Base-by-base conservation (phyloP, 2,888 invertebrate species). In the Pristionchus mayeri region DNA sequence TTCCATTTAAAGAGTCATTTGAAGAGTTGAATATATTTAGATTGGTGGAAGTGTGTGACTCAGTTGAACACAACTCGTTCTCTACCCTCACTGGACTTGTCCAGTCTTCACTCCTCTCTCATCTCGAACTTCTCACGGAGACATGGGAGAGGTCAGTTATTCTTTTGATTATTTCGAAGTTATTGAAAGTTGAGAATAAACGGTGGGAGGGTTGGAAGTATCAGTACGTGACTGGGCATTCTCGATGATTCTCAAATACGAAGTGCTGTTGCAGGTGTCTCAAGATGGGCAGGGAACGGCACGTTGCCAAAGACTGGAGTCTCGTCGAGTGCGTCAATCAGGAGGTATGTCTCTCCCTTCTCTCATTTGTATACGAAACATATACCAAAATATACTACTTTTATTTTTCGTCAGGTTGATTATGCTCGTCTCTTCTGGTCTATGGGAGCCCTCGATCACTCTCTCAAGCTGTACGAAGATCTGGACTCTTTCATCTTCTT, bases 371-470 rank as follows among this genome's bases (percentile, higher is more conserved):
- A 44, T 44, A 44, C 6, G 44, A 44, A 44, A 44, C 44, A 44
- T 44, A 13, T 13, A 9, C 44, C 13, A 44, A 44, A 44, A 13
- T 44, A 44, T 6, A 44, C 13, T 44, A 9, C 7, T 13, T 44
- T 6, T 44, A 13, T 44, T 44, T 9, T 44, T 44, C 44, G 7
- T 60, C 82, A 89, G 89, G 85, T 86, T 37, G 88, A 90, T 40
- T 88, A 88, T 60, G 90, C 86, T 13, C 85, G 87, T 6, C 50
- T 88, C 24, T 88, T 86, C 84, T 89, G 89, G 89, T 88, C 88
- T 63, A 81, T 89, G 24, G 90, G 89, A n/a, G 88, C 88, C 34
- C 79, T 88, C 27, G 90, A 90, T 75, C 88, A 88, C 75, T 71
- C 88, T 2, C 85, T 88, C 54, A 86, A 88, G 37, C 86, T 89